phyloP scores from a whole-genome alignment of 2,113 vertebrate genomes.

The Indri indri region DNA sequence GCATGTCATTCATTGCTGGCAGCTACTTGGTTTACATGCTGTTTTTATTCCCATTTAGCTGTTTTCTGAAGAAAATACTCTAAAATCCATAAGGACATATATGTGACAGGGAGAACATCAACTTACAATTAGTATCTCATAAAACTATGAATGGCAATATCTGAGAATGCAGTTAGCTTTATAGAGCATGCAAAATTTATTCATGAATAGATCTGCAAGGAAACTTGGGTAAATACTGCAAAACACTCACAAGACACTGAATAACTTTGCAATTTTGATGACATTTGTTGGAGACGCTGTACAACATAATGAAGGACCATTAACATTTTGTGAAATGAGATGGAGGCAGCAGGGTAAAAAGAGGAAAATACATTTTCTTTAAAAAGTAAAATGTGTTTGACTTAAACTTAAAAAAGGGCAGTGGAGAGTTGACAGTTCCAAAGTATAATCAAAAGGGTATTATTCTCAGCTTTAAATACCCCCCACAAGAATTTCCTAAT shows the following conservation, averaged over 20 bases:
- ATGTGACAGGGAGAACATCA: not conserved
- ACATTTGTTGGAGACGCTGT: conserved; percentile 40
- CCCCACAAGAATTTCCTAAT: not conserved
- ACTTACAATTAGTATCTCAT: conserved; percentile 56
- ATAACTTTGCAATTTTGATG: conserved; percentile 60
- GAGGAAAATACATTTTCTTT: conserved; percentile 40
- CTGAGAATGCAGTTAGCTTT: conserved; percentile 54
- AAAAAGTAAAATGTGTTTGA: conserved; percentile 23
- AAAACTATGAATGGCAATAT: conserved; percentile 50
- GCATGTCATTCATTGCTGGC: not conserved
- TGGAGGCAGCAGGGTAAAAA: conserved; percentile 28
- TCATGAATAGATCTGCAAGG: conserved; percentile 54
- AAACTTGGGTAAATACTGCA: conserved; percentile 54
- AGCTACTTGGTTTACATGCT: not conserved
- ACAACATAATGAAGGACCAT: conserved; percentile 25
- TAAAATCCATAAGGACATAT: not conserved
- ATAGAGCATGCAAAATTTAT: conserved; percentile 58
- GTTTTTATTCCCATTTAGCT: not conserved
- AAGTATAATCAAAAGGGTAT: not conserved
- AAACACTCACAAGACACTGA: conserved; percentile 41
- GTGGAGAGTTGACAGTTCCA: not conserved
- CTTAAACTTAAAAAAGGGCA: not conserved
- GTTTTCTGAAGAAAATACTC: conserved; percentile 14
- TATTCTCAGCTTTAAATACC: not conserved
- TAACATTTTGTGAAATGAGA: conserved; percentile 59